Evolutionary conservation across 2,113 vertebrate species (phyloP).

Genomic region (Malurus alboscapulatus): DNA sequence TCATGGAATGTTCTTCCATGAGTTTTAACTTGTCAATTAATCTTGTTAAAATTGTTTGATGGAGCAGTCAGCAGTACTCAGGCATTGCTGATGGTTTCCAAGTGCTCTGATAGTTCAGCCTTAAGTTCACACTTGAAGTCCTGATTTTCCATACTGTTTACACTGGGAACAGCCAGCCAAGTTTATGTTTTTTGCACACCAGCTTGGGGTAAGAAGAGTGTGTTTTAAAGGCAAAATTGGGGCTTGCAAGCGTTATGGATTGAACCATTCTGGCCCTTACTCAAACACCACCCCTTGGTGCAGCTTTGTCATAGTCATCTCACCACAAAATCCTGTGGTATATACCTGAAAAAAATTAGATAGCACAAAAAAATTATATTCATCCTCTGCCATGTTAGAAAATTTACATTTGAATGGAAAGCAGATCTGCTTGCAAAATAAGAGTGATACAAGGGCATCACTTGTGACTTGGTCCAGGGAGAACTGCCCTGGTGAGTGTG

Average conservation of each 20-base stretch:
- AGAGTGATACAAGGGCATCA: not conserved
- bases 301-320: not conserved
- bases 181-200: not conserved
- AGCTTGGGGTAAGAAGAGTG: not conserved
- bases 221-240: not conserved
- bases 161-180: not conserved
- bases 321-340: not conserved
- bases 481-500: constrained; percentile 26
- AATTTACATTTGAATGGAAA: not conserved
- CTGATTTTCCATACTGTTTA: not conserved
- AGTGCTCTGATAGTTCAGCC: not conserved
- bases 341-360: not conserved
- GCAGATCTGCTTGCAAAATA: not conserved
- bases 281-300: not conserved
- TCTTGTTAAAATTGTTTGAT: not conserved
- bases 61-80: not conserved
- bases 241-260: not conserved
- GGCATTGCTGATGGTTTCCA: not conserved
- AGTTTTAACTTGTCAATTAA: not conserved
- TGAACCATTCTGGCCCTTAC: not conserved
- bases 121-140: not conserved
- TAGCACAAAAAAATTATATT: not conserved
- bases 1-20: not conserved
- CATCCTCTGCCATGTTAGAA: not conserved
- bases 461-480: not conserved